A percentile compares a stretch with the other conserved stretches of the same genome.
Evolutionary conservation across 1,140 invertebrate genomes (phyloP).

Genomic region (Cecropterus lyciades): DNA sequence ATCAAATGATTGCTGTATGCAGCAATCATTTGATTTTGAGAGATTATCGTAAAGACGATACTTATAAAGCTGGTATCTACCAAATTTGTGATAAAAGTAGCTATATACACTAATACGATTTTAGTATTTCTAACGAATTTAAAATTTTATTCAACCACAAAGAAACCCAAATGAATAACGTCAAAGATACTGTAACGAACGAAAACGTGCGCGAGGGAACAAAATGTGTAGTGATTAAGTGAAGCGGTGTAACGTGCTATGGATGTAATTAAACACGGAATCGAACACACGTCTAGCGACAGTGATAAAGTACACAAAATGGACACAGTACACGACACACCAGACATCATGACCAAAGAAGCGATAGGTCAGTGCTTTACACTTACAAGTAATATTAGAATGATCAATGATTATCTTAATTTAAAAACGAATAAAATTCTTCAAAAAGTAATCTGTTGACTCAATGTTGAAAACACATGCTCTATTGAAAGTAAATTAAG

Average conservation of each 20-base stretch:
- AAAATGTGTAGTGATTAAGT: constrained; percentile 41
- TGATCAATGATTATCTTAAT: constrained; percentile 45
- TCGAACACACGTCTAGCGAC: constrained; percentile 37
- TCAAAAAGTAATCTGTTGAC: background rate
- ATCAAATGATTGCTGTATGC: too few species aligned
- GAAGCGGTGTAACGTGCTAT: constrained; percentile 37
- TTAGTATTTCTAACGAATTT: background rate
- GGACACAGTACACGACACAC: constrained; percentile 63
- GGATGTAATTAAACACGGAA: constrained; percentile 23
- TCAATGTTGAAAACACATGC: background rate
- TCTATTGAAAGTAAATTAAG: background rate
- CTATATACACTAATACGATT: too few species aligned
- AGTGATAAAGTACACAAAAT: constrained; percentile 58
- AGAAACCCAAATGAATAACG: constrained; percentile 23
- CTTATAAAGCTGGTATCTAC: too few species aligned
- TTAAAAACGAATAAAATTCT: background rate
- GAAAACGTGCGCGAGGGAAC: constrained; percentile 14
- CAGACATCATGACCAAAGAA: constrained; percentile 68
- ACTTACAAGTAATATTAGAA: constrained; percentile 31
- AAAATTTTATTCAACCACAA: background rate
- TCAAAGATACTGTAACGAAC: constrained; percentile 10
- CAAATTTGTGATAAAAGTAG: too few species aligned
- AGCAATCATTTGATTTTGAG: too few species aligned
- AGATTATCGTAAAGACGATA: too few species aligned
- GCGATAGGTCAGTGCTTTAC: constrained; percentile 71